phyloP scores from a whole-genome alignment of 23 tunicate genomes.

The Trididemnum nubilum region DNA sequence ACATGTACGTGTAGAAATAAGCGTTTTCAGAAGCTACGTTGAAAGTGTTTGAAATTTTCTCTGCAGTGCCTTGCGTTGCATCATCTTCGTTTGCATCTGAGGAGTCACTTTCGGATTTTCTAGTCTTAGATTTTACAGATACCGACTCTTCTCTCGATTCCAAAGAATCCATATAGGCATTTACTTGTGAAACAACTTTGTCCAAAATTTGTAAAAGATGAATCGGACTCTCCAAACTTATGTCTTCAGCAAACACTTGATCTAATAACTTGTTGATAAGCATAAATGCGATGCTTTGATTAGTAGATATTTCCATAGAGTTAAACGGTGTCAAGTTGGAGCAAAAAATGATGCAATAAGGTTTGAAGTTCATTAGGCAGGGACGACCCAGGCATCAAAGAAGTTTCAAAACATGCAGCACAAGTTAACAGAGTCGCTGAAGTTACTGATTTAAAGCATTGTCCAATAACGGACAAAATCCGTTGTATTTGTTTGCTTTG shows the following conservation, averaged over 20 bases:
- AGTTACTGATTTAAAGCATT: conserved; percentile 19
- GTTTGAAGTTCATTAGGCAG: conserved; percentile 66
- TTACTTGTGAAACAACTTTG: background rate
- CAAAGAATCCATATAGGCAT: background rate
- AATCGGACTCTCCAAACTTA: background rate
- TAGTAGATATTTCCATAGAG: background rate
- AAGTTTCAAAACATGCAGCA: conserved; percentile 32
- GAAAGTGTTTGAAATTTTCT: background rate
- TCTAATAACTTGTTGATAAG: conserved; percentile 25
- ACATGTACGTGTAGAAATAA: conserved; percentile 15
- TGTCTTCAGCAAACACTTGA: background rate
- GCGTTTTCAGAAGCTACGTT: background rate
- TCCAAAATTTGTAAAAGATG: background rate
- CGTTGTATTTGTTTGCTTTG: background rate
- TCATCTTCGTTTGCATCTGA: background rate
- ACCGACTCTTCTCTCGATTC: background rate
- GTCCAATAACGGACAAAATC: conserved; percentile 7
- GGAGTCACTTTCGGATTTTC: background rate
- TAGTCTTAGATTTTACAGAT: background rate
- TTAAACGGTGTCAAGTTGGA: conserved; percentile 7
- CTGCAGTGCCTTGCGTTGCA: background rate
- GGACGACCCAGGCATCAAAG: conserved; percentile 40
- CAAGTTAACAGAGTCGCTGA: conserved; percentile 29
- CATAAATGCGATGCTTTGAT: conserved; percentile 33
- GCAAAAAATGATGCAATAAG: conserved; percentile 54